Evolutionary conservation across 2,113 vertebrate genomes (phyloP), one percentile per base, ranked within the genome.

Genomic region (Agelaius phoeniceus): DNA sequence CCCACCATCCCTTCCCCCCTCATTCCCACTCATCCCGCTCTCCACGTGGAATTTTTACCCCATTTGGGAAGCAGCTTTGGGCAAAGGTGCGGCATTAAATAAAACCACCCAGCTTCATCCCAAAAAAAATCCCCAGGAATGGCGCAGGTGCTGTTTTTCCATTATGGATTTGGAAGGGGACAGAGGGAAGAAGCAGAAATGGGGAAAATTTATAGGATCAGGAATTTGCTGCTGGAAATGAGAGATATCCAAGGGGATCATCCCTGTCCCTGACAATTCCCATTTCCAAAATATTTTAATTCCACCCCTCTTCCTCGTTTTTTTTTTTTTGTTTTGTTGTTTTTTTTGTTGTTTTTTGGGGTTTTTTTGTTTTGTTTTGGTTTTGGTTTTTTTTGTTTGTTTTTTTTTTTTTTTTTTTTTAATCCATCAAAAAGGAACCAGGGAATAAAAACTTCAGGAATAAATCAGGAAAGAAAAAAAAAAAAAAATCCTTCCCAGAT

Each of bases 11-110:
- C 26, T 62, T 13, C 13, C 20, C 8, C 3, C 17, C 12, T 31
- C 14, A 39, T 63, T 63, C 39, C 68, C 41, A 3, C 28, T 27
- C 17, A 27, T 63, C 39, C 81, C 3, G 0, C 18, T 69, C 35
- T 11, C 44, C 31, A 4, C 3, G 4, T 15, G 66, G 66, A 84
- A 84, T 65, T 73, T 68, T 58, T 13, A 31, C 48, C 26, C 33
- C 31, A 2, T 37, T 44, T 16, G 20, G 48, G 57, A 62, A 83
- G 8, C 7, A 13, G 30, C 31, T 52, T 6, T 4, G 37, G 31
- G 6, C 23, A 35, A 35, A 62, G 37, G 20, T 10, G 4, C 1
- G 1, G 1, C 6, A 2, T 24, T 6, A 4, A 41, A 63, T 11
- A 16, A 37, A 46, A 13, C 22, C 58, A 11, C 2, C 9, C 17